Evolutionary conservation across 2,888 invertebrate genomes (phyloP).

Genomic region (Achlya flavicornis): DNA sequence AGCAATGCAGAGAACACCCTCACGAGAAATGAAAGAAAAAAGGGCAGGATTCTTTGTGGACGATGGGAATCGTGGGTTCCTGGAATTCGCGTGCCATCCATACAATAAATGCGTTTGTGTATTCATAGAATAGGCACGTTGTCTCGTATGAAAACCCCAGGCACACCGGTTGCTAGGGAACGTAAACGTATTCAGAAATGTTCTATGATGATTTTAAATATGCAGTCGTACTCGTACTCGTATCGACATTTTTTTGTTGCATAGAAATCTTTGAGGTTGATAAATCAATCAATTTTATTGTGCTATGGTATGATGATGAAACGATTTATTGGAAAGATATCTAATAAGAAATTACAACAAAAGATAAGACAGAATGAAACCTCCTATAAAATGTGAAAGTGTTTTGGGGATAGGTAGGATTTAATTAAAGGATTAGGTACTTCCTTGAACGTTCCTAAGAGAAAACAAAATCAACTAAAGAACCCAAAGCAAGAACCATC

Average conservation of each 20-base stretch:
- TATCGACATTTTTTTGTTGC: neutral
- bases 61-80: conserved; percentile 77
- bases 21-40: conserved; percentile 66
- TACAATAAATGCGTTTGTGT: conserved; percentile 51
- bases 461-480: too few relatives aligned
- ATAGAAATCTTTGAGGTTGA: neutral
- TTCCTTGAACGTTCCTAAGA: too few relatives aligned
- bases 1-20: conserved; percentile 64
- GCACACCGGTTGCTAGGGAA: conserved; percentile 3
- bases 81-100: conserved; percentile 80
- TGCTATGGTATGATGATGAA: neutral
- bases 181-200: neutral
- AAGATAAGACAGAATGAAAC: too few relatives aligned
- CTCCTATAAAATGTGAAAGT: too few relatives aligned
- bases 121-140: conserved; percentile 54
- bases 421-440: too few relatives aligned
- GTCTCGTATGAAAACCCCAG: conserved; percentile 27
- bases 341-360: neutral
- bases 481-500: too few relatives aligned
- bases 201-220: neutral
- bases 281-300: neutral
- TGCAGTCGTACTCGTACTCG: neutral
- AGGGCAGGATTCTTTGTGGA: conserved; percentile 63
- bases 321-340: neutral
- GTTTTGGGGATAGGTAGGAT: too few relatives aligned